Percentiles rank a stretch among this genome's conserved stretches.
phyloP scores from a whole-genome alignment of 2,888 invertebrate species.

The Pelosia muscerda region DNA sequence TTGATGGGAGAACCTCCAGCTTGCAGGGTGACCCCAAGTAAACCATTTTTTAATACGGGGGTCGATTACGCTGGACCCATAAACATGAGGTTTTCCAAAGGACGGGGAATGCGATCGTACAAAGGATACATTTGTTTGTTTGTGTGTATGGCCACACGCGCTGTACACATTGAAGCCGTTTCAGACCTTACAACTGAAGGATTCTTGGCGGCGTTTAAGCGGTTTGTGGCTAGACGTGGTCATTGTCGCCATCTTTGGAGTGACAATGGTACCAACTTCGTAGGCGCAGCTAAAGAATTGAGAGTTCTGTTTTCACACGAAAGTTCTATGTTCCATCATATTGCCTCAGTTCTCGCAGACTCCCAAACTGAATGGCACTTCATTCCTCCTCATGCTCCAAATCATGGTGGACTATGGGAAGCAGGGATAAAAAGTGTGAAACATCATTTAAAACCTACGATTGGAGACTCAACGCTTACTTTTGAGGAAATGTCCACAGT shows the following conservation, averaged over 20 bases:
- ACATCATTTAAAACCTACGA: neutral
- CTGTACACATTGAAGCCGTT: neutral
- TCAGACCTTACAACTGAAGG: neutral
- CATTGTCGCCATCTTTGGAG: neutral
- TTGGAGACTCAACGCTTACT: neutral
- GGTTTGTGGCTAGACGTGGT: constrained; percentile 2
- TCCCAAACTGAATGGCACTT: neutral
- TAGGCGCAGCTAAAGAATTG: neutral
- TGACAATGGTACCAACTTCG: constrained; percentile 1
- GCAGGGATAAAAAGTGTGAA: neutral
- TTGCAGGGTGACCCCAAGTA: no score
- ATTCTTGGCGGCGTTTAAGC: neutral
- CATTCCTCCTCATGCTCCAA: neutral
- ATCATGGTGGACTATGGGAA: neutral
- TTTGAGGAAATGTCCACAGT: neutral
- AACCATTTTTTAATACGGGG: no score
- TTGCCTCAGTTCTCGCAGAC: neutral
- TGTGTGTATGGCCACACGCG: neutral
- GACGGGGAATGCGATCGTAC: neutral
- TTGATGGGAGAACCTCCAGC: no score
- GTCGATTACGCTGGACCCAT: no score
- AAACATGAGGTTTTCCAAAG: neutral
- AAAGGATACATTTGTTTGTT: neutral
- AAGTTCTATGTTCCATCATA: neutral
- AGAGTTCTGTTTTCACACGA: neutral